Evolutionary conservation across 2,888 invertebrate species (phyloP), one percentile per base, ranked within the genome.

Genomic region (Rambutsinella grinnellia): DNA sequence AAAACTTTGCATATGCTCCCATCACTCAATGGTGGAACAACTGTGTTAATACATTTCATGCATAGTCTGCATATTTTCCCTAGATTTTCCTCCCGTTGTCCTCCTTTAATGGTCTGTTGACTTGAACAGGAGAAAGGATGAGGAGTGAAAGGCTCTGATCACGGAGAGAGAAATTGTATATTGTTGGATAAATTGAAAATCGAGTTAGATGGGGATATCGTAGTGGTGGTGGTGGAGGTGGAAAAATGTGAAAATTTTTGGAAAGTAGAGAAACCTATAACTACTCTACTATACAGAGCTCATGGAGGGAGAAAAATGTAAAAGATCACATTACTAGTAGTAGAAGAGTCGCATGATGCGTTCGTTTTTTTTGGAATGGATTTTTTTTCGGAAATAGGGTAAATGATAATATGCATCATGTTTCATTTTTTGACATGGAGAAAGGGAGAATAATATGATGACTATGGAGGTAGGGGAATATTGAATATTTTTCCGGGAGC

Each of bases 181-280:
- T 3, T 15, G 27, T 5, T 19, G 24, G 57, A 57, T 57, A 57
- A 27, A 57, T 57, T 57, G 57, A 57, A 57, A 57, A 57, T 57
- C 26, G 28, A 53, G 21, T n/a, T n/a, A n/a, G n/a, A n/a, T n/a
- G n/a, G n/a, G n/a, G n/a, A n/a, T n/a, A n/a, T n/a, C n/a, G n/a
- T n/a, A n/a, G n/a, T n/a, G n/a, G n/a, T n/a, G n/a, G n/a, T n/a
- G n/a, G n/a, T n/a, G n/a, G n/a, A n/a, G n/a, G n/a, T n/a, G n/a
- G n/a, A n/a, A n/a, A n/a, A n/a, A n/a, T n/a, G n/a, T n/a, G n/a
- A n/a, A n/a, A n/a, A n/a, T n/a, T n/a, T n/a, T n/a, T n/a, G n/a
- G n/a, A n/a, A n/a, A n/a, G n/a, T n/a, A n/a, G n/a, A n/a, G n/a
- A n/a, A n/a, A n/a, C n/a, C n/a, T n/a, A n/a, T n/a, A n/a, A n/a